A percentile compares a stretch with the other conserved stretches of the same genome.
Conservation (phyloP, 2,113 vertebrate genomes). For the Catagonus wagneri region DNA sequence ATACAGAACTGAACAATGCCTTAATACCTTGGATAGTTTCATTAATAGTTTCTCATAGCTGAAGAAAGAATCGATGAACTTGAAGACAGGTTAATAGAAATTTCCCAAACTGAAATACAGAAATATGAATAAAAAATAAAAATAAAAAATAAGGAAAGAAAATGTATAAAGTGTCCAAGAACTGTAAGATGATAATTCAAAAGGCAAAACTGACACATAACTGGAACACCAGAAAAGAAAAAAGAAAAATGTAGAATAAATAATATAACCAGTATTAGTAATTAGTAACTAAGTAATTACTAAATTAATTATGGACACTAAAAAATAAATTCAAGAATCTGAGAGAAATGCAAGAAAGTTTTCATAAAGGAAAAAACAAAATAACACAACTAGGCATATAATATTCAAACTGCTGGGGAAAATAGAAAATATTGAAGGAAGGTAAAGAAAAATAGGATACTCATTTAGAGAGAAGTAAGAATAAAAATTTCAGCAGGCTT, state of each 20-base stretch:
- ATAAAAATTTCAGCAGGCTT: neutral
- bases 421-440: neutral
- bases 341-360: neutral
- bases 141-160: neutral
- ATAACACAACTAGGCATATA: neutral
- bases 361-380: neutral
- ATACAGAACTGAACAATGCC: neutral
- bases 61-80: neutral
- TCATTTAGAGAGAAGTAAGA: neutral
- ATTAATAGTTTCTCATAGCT: neutral
- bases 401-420: neutral
- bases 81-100: neutral
- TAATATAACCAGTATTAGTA: neutral
- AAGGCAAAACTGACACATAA: neutral
- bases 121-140: neutral
- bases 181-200: neutral
- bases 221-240: neutral
- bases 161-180: neutral
- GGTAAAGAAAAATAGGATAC: neutral
- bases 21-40: neutral
- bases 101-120: neutral
- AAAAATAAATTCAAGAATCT: neutral
- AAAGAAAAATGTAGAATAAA: neutral
- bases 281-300: neutral
- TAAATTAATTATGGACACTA: neutral